phyloP scores from a whole-genome alignment of 2,888 invertebrate species.

The Scelioninae gen. 1 region DNA sequence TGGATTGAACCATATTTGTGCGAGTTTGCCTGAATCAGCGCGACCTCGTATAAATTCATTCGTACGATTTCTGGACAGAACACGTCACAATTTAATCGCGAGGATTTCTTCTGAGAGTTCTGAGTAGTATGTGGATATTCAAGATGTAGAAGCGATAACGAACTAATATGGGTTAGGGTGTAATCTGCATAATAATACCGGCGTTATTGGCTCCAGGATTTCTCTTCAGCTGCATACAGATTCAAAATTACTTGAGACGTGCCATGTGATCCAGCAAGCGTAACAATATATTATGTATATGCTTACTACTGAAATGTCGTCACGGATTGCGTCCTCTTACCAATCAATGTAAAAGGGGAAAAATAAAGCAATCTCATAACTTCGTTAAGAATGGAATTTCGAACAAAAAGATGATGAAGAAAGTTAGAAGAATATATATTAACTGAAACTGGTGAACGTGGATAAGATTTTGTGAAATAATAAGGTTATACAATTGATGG shows the following conservation, averaged over 20 bases:
- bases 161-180: slow-evolving; percentile 83
- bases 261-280: slow-evolving; percentile 69
- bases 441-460: not conserved
- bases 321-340: slow-evolving; percentile 45
- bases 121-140: slow-evolving; percentile 72
- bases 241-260: slow-evolving; percentile 81
- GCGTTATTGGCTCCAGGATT: slow-evolving; percentile 82
- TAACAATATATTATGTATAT: slow-evolving; percentile 68
- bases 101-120: slow-evolving; percentile 57
- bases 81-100: slow-evolving; percentile 64
- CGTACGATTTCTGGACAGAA: slow-evolving; percentile 51
- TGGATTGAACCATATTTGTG: not conserved
- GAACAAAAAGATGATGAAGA: not conserved
- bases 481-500: no score
- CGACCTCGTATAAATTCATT: slow-evolving; percentile 31
- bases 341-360: slow-evolving; percentile 59
- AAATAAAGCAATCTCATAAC: slow-evolving; percentile 43
- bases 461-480: not conserved
- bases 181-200: slow-evolving; percentile 84
- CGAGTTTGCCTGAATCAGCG: slow-evolving; percentile 12
- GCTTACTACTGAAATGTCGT: slow-evolving; percentile 53
- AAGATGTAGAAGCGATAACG: slow-evolving; percentile 82
- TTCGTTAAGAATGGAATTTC: not conserved
- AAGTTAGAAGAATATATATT: not conserved
- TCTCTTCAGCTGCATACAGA: slow-evolving; percentile 82